Base-by-base conservation (phyloP, 2,888 invertebrate species). In the Tigriopus californicus region DNA sequence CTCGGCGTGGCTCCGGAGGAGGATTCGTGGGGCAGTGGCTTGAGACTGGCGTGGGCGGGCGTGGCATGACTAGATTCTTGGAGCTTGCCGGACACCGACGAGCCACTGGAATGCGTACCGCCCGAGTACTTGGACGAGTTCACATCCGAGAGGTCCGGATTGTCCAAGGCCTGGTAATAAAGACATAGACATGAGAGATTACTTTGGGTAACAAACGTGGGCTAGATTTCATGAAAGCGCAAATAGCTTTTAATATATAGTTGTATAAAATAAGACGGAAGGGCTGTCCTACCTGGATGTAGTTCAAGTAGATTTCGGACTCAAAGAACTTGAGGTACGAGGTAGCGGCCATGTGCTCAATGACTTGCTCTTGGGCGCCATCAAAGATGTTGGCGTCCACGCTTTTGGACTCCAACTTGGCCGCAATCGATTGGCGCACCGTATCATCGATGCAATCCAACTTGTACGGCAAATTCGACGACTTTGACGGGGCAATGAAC, bases 251-350 rank as follows among this genome's bases (percentile, higher is more conserved):
- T 33, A 33, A 33, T n/a, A n/a, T n/a, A n/a, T n/a, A n/a, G n/a
- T n/a, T n/a, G n/a, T n/a, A n/a, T n/a, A n/a, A n/a, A n/a, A n/a
- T n/a, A n/a, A n/a, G n/a, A n/a, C n/a, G n/a, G n/a, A n/a, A n/a
- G n/a, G n/a, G n/a, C n/a, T n/a, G n/a, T 55, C 24, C 60, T 41
- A 47, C 52, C 46, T 63, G 64, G 56, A 72, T 67, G 66, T 71
- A 69, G 63, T 71, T 67, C 61, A 92, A 81, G 77, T 92, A 94
- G 72, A 86, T 80, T 68, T 92, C 91, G 66, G 91, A 91, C 66
- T 83, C 83, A 64, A 95, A 79, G 74, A 95, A 95, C 72, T 87
- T 83, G 61, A 85, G 86, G 75, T 94, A 94, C 62, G 87, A 85
- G 62, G 87, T 84, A 70, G 83, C 82, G 64, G 83, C 83, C 70